Conservation (phyloP, 2,888 invertebrate species). For the Cephonodes hylas region DNA sequence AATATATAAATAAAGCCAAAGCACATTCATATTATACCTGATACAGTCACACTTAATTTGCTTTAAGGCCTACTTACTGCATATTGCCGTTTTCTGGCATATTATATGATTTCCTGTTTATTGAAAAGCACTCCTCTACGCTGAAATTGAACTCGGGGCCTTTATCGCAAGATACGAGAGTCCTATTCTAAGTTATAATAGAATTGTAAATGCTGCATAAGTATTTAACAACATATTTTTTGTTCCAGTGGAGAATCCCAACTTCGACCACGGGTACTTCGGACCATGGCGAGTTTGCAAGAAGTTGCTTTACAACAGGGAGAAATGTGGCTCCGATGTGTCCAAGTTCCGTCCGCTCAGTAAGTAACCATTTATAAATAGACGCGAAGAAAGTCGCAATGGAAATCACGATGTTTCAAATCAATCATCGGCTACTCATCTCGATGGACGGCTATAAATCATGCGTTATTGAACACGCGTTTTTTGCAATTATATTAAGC, state of each 20-base stretch:
- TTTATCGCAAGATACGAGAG: no score
- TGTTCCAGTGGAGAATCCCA: slow-evolving; percentile 82
- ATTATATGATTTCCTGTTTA: no score
- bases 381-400: slow-evolving; percentile 8
- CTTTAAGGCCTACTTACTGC: no score
- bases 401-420: neutral
- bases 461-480: neutral
- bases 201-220: neutral
- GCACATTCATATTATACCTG: no score
- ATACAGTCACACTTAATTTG: no score
- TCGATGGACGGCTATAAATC: neutral
- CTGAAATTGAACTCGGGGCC: no score
- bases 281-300: slow-evolving; percentile 95
- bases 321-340: slow-evolving; percentile 89
- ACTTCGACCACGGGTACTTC: slow-evolving; percentile 91
- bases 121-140: no score
- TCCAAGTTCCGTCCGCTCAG: slow-evolving; percentile 89
- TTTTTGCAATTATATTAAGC: no score
- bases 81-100: no score
- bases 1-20: no score
- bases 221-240: slow-evolving; percentile 15
- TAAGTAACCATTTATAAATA: slow-evolving; percentile 70
- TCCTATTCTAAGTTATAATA: no score
- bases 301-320: slow-evolving; percentile 88
- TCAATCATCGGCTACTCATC: neutral